phyloP scores from a whole-genome alignment of 2,797 vertebrate species.

The Pseudopleuronectes americanus region DNA sequence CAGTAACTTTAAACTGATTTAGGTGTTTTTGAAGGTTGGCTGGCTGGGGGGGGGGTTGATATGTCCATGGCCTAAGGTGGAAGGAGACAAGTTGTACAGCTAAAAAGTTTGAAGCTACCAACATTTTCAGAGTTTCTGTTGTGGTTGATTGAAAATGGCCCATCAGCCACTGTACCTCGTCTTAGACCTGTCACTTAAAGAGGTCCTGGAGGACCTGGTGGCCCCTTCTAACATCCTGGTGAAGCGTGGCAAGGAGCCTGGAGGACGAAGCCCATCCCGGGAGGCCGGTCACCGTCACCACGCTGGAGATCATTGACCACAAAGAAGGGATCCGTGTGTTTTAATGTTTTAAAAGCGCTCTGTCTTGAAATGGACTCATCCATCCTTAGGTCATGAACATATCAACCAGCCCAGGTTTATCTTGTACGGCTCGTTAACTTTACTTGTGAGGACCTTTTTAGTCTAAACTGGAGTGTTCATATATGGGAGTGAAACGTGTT shows the following conservation, averaged over 20 bases:
- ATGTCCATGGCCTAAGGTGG: background rate
- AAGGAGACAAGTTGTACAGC: background rate
- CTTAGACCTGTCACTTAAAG: background rate
- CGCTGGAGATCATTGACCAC: too few relatives aligned
- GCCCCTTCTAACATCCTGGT: background rate
- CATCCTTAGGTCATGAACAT: background rate
- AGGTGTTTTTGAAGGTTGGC: slow-evolving; percentile 5
- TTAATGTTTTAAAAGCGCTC: too few relatives aligned
- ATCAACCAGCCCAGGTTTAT: background rate
- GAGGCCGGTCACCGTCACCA: too few relatives aligned
- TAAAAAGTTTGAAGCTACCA: too few relatives aligned
- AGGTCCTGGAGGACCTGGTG: background rate
- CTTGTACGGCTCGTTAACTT: slow-evolving; percentile 34
- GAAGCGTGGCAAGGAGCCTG: background rate
- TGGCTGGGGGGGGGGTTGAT: background rate
- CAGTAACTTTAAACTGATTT: slow-evolving; percentile 75
- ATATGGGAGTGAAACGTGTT: slow-evolving; percentile 71
- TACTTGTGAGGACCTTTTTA: slow-evolving; percentile 43
- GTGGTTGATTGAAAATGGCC: too few relatives aligned
- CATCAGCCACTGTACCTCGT: too few relatives aligned
- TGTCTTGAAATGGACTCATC: too few relatives aligned
- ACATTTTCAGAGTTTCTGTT: too few relatives aligned
- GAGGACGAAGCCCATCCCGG: too few relatives aligned
- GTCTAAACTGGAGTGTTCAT: slow-evolving; percentile 79
- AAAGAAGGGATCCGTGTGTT: too few relatives aligned